Percentiles rank a stretch among this genome's conserved stretches.
Evolutionary conservation across 2,888 invertebrate genomes (phyloP).

Genomic region (Eutolmus rufibarbis): DNA sequence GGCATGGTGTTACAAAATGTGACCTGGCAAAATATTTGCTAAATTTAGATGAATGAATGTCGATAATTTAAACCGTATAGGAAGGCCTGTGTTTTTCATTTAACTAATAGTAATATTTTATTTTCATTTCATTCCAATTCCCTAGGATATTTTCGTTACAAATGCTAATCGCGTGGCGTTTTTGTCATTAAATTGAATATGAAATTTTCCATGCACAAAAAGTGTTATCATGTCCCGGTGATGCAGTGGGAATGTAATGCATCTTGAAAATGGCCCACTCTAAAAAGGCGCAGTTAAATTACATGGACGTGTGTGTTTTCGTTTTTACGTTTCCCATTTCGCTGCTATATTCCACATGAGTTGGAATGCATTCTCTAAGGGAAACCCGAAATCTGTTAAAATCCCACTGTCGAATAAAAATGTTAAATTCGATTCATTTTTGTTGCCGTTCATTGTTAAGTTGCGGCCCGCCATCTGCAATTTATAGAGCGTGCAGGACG

Average conservation of each 20-base stretch:
- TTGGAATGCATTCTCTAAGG: neutral
- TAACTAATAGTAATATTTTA: neutral
- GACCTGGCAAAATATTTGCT: neutral
- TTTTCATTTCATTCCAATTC: neutral
- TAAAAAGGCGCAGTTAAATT: neutral
- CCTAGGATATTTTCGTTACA: neutral
- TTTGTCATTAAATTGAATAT: neutral
- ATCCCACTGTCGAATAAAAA: conserved; percentile 4
- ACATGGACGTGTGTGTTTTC: neutral
- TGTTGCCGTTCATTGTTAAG: conserved; percentile 3
- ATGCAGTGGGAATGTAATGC: neutral
- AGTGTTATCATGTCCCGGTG: neutral
- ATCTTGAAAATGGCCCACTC: neutral
- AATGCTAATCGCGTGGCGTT: neutral
- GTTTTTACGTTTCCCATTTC: neutral
- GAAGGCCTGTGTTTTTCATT: neutral
- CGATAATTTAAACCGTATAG: neutral
- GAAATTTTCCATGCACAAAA: neutral
- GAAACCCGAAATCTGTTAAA: neutral
- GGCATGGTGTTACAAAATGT: neutral
- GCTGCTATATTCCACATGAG: neutral
- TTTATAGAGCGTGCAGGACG: conserved; percentile 12
- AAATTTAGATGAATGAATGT: neutral
- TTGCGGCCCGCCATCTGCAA: conserved; percentile 2
- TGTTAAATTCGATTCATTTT: conserved; percentile 19